phyloP scores from a whole-genome alignment of 2,113 vertebrate species.

The Ceyx melanurus region DNA sequence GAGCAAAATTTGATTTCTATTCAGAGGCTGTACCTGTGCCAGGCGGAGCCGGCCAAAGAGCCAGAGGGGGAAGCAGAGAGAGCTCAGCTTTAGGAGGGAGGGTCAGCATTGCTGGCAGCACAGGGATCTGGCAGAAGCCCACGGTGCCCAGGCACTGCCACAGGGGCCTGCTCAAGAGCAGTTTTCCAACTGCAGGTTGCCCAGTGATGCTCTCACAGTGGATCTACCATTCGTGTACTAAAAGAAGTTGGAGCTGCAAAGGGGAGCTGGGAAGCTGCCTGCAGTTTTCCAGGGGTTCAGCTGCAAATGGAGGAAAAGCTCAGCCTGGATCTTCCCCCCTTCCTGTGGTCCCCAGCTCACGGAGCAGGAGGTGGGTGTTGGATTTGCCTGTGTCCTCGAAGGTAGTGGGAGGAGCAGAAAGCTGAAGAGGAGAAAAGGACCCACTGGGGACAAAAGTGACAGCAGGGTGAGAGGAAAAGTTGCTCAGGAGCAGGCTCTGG shows the following conservation, averaged over 20 bases:
- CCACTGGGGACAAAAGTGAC: neutral
- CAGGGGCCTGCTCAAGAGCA: neutral
- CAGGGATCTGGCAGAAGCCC: neutral
- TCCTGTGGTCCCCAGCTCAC: fast-evolving
- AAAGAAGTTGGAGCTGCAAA: neutral
- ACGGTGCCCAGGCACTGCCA: neutral
- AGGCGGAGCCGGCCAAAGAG: neutral
- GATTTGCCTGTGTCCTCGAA: neutral
- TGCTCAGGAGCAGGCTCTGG: neutral
- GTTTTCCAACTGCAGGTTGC: neutral
- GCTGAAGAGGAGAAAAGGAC: neutral
- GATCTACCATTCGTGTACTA: fast-evolving
- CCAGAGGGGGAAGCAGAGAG: neutral
- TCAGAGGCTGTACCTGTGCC: neutral
- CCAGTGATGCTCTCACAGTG: neutral
- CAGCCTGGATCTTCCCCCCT: neutral
- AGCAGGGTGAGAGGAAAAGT: neutral
- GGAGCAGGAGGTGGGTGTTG: neutral
- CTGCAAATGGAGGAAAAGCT: neutral
- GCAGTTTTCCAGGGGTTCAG: neutral
- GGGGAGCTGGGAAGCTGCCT: neutral
- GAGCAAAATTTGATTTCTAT: constrained; percentile 14
- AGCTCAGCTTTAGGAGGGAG: neutral
- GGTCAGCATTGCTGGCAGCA: fast-evolving
- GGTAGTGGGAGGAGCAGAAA: neutral